These are phyloP conservation scores for Oxygymnocypris stewartii DNA, from an alignment of 2,113 vertebrate genomes.

Conservation along the genomic window DNA sequence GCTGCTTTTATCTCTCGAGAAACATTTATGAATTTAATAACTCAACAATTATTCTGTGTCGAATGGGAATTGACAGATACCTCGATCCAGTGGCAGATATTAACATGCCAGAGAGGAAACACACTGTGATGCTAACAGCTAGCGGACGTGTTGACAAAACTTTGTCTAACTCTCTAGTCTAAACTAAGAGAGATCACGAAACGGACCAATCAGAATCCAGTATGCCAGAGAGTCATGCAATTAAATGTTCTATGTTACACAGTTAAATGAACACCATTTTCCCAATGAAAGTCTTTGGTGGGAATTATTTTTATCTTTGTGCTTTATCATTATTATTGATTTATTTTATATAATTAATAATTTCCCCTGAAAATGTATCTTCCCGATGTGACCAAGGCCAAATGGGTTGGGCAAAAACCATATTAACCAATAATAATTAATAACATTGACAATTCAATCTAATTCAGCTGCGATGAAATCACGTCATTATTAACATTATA, in stretches of 20 bases:
- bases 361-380: neutral
- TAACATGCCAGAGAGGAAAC: neutral
- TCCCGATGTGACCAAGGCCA: neutral
- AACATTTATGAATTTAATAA: constrained; percentile 70
- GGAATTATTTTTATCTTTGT: too few relatives aligned
- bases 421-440: neutral
- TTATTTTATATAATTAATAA: neutral
- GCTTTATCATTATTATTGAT: neutral
- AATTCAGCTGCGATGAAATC: too few relatives aligned
- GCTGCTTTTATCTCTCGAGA: constrained; percentile 35
- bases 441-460: too few relatives aligned
- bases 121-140: neutral
- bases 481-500: too few relatives aligned
- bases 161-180: neutral
- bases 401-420: neutral
- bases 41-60: constrained; percentile 65
- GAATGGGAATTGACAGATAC: constrained; percentile 68
- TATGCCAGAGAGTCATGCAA: neutral
- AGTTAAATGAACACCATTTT: neutral
- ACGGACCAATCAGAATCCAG: constrained; percentile 6
- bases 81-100: neutral
- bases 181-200: neutral
- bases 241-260: neutral
- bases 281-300: neutral
- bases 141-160: neutral